Evolutionary conservation across 1,140 invertebrate genomes (phyloP), one percentile per base, ranked within the genome.

Genomic region (Epicauta chinensis): DNA sequence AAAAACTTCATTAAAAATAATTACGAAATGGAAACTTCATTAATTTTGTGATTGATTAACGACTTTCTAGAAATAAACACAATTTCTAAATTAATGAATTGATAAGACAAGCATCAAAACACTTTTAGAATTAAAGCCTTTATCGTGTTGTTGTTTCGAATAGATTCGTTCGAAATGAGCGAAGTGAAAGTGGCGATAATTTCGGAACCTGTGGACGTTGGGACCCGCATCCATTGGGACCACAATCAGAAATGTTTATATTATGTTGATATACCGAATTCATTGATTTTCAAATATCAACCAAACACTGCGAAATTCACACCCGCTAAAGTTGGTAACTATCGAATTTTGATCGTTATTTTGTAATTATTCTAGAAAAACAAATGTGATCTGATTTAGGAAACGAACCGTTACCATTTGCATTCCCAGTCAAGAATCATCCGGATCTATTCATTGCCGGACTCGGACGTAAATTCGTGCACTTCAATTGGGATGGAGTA

Each of bases 171-270:
- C 2, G 7, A 1, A 23, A 23, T 23, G 23, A 23, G 2, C 11
- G 4, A 36, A 12, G 29, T 35, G 2, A 49, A 38, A 29, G 37
- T 49, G 5, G 7, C 23, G 15, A 49, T 49, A 14, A 49, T 14
- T 30, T 35, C 9, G 10, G n/a, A 51, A 38, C 32, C 47, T 32
- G 37, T 53, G 11, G 48, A 61, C 29, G 43, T 77, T 23, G 77
- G 77, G 45, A 77, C 79, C 64, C 79, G 81, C 9, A 80, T 81
- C 11, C 81, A 82, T 66, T 84, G 81, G 81, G 78, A 80, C 56
- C 66, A 71, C 12, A 59, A 65, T 2, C 70, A 73, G 14, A 71
- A 78, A 59, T 72, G 65, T 12, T 67, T 83, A 7, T 78, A 77
- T 60, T 81, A 75, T 66, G 78, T 82, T 3, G 81, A 82, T 66